Base-by-base conservation (phyloP, 2,888 invertebrate species). In the Eilema griseolum region DNA sequence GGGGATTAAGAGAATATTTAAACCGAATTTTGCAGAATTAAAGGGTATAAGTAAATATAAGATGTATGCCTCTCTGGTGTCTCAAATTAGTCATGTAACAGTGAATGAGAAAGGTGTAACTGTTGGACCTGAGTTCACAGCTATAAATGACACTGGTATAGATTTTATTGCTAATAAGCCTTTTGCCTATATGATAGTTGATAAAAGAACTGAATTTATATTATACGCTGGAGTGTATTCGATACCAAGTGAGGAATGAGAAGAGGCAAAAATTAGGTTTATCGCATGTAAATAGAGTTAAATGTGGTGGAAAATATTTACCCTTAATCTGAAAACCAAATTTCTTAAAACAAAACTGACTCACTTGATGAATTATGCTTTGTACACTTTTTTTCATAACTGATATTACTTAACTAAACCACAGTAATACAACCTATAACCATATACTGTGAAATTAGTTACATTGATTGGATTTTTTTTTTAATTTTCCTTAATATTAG, bases 181-280 rank as follows among this genome's bases (percentile, higher is more conserved):
- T 0, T 94, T 93, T 56, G 91, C 84, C 0, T 93, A 85, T 63
- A 85, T 92, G 71, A 78, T 93, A 52, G 86, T 90, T 2, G 91
- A 93, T 77, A 91, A 75, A 75, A 75, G 69, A 33, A 89, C 89
- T 0, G 89, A 93, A 37, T 85, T 92, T 11, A 90, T 93, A 61
- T 69, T 93, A 10, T 93, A 90, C 41, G 91, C 90, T 69, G 93
- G 93, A 37, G 85, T 87, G 56, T 94, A 92, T 74, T 88, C 88
- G 0, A 33, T 71, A 10, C 93, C 93, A 1, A 77, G 79, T 69
- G 71, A 83, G 26, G 79, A 84, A 79, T 89, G 80, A 85, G 80
- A 85, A 11, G 28, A 52, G 16, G 2, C 20, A 37, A 66, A 57
- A 57, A 33, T 24, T 57, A 23, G 23, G 4, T 23, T 23, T 16